phyloP scores from a whole-genome alignment of 2,113 vertebrate genomes.

The Cryptomyrus ogoouensis region DNA sequence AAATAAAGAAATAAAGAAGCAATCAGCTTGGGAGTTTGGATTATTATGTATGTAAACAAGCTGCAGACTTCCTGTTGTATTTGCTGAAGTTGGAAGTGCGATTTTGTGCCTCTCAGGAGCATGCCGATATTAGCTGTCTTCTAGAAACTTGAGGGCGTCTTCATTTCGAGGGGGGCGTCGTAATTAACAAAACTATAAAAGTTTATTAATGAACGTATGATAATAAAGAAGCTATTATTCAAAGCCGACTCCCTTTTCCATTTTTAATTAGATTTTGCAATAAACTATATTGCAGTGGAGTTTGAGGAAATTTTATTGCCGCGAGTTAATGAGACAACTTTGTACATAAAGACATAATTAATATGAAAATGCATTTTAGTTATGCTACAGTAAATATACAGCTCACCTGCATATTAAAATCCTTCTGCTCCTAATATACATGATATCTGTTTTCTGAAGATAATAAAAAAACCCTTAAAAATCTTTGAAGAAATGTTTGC shows the following conservation, averaged over 20 bases:
- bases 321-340: conserved; percentile 87
- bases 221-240: conserved; percentile 88
- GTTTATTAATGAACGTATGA: conserved; percentile 99
- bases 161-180: conserved; percentile 79
- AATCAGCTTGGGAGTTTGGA: not conserved
- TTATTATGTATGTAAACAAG: not conserved
- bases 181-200: conserved; percentile 99
- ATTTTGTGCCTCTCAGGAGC: not conserved
- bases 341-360: conserved; percentile 80
- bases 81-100: conserved; percentile 14
- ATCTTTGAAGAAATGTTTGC: not conserved
- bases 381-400: conserved; percentile 36
- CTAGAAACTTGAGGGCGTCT: conserved; percentile 53
- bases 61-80: not conserved
- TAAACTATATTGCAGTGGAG: conserved; percentile 91
- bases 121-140: conserved; percentile 46
- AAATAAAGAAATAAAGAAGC: not conserved
- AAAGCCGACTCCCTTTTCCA: conserved; percentile 91
- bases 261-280: conserved; percentile 95
- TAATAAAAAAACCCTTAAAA: not conserved
- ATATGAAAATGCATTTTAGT: conserved; percentile 63
- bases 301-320: conserved; percentile 88
- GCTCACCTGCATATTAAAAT: conserved; percentile 13
- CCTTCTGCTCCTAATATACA: not conserved
- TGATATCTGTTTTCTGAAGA: not conserved